Evolutionary conservation across 2,888 invertebrate genomes (phyloP), one percentile per base, ranked within the genome.

Genomic region (Neocrepidodera transversa): DNA sequence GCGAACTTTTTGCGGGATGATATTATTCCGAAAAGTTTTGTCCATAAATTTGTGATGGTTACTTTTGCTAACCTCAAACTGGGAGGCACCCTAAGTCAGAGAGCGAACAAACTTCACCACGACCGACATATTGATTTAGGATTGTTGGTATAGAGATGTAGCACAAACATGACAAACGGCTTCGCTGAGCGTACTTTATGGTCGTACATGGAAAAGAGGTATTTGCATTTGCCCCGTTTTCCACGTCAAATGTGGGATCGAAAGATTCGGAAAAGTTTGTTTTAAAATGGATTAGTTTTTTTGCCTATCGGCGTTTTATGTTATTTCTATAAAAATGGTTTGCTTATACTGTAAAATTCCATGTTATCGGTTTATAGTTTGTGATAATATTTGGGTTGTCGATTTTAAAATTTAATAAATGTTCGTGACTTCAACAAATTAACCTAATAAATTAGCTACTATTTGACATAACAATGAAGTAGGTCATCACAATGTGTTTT

Each of bases 41-140:
- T 13, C 17, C 17, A 38, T 38, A 38, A 38, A 38, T 38, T 38
- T n/a, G 10, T 5, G 5, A 2, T 13, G 13, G 38, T 17, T 38
- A 38, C 38, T 38, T 38, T 17, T 10, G 17, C 10, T 1, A 38
- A 17, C 38, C 38, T 38, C 38, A 38, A 38, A 35, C 11, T 2
- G n/a, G 8, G 17, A 7, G 17, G 17, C 17, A 10, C 10, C 17
- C 16, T 7, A 6, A 23, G 17, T 5, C 4, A 17, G 38, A 38
- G 38, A 38, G 26, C 5, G 23, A 28, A 11, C 40, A n/a, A 45
- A 13, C 26, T 45, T 45, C 17, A 11, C 38, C 20, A 28, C n/a
- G n/a, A n/a, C 23, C 28, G 45, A 45, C 26, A 45, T 45, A 45
- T 45, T 45, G 45, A 45, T 45, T 45, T 45, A 45, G 45, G 45